Percentiles rank a stretch among this genome's conserved stretches.
These are phyloP conservation scores for Anguilla megastoma DNA, from an alignment of 2,797 vertebrate genomes.

Conservation along the genomic window DNA sequence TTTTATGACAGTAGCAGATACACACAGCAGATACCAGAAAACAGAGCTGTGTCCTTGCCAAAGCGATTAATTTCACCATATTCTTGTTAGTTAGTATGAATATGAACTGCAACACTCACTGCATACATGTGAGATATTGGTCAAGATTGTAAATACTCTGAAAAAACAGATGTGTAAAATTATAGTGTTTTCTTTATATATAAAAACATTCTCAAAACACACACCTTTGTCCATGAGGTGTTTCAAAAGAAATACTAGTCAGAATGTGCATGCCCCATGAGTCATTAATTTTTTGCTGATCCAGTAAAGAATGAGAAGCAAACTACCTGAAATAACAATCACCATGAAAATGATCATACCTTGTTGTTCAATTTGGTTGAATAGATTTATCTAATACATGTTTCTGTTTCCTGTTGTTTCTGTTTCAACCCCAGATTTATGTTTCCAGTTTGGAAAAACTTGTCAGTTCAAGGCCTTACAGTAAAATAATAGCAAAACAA, in stretches of 20 bases:
- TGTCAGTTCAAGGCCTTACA: not conserved
- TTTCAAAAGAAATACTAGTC: not conserved
- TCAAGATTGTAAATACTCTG: not conserved
- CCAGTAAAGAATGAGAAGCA: too few relatives aligned
- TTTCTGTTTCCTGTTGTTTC: not conserved
- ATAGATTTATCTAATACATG: not conserved
- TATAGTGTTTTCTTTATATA: not conserved
- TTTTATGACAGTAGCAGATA: slow-evolving; percentile 42
- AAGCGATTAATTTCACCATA: not conserved
- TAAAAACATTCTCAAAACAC: not conserved
- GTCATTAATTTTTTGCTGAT: too few relatives aligned
- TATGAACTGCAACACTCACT: not conserved
- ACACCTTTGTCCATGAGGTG: not conserved
- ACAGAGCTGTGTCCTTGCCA: not conserved
- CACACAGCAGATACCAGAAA: slow-evolving; percentile 44
- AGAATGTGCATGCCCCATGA: too few relatives aligned
- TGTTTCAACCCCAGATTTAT: too few relatives aligned
- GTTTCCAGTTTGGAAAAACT: not conserved
- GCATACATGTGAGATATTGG: not conserved
- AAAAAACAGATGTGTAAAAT: not conserved
- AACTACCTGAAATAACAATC: too few relatives aligned
- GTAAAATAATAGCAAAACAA: not conserved
- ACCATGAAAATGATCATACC: too few relatives aligned
- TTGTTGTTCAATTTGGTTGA: too few relatives aligned
- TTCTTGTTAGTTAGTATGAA: not conserved